Evolutionary conservation across 2,797 vertebrate genomes (phyloP), one percentile per base, ranked within the genome.

Genomic region (Typhlichthys eigenmanni): DNA sequence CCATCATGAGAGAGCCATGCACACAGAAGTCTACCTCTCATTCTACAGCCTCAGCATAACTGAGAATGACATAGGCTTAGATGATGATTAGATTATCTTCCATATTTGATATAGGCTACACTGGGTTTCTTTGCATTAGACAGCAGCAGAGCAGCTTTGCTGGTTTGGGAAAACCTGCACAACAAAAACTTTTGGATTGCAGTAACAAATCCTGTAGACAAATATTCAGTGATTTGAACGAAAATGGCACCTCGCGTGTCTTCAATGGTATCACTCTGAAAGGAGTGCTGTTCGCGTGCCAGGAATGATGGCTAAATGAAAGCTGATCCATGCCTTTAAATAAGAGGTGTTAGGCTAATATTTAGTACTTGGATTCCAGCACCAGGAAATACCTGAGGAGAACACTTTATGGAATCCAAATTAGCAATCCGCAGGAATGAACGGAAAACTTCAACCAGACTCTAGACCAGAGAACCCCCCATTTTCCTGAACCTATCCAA

Each of bases 371-470:
- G 83, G 80, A 74, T 86, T 76, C 69, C 64, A 65, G 68, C 58
- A 81, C 64, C 87, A 89, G 88, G 87, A 89, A 91, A 91, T 85
- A 89, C 82, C 84, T 83, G 82, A 72, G 76, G 72, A 78, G 75
- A 75, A 76, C 81, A 87, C 82, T 85, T 88, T 72, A 78, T 79
- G 71, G 75, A 85, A 72, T 80, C 74, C 72, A 64, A 73, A 78
- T 74, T 72, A 83, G 74, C 65, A 75, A 75, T 83, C 73, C 58
- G 1, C 79, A 84, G 81, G 76, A 85, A 84, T 54, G 80, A 72
- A 53, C 64, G 76, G 78, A 86, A 86, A 79, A 76, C 68, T 61
- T 64, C 14, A 51, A 64, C 62, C 60, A 38, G 50, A 47, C 43
- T 46, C 55, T 43, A 13, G 7, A 50, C 2, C 1, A 48, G 3